Evolutionary conservation across 1,140 invertebrate genomes (phyloP).

Genomic region (Zaprionus ghesquierei): DNA sequence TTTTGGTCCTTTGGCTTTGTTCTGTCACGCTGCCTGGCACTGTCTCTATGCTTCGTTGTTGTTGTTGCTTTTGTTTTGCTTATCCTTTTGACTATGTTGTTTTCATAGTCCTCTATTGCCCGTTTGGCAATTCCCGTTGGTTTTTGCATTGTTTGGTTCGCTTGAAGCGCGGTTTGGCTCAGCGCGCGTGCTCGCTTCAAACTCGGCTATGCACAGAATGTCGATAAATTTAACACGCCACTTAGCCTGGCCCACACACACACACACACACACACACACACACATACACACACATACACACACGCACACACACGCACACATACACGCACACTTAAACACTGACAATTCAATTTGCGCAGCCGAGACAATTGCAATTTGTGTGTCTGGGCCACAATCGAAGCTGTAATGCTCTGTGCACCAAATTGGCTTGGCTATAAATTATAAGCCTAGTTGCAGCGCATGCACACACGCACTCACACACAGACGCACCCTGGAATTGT

Average conservation of each 20-base stretch:
- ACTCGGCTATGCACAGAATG: constrained; percentile 31
- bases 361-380: constrained; percentile 54
- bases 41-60: constrained; percentile 30
- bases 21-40: neutral
- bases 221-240: constrained; percentile 56
- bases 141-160: constrained; percentile 52
- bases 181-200: constrained; percentile 27
- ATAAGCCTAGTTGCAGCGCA: constrained; percentile 28
- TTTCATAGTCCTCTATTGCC: constrained; percentile 58
- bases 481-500: constrained; percentile 46
- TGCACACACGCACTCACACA: neutral
- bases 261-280: neutral
- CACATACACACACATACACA: neutral
- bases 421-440: constrained; percentile 66
- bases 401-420: constrained; percentile 44
- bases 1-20: constrained; percentile 49
- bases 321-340: neutral
- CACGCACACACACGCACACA: neutral
- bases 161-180: constrained; percentile 48
- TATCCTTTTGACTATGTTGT: constrained; percentile 69
- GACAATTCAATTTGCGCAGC: constrained; percentile 65
- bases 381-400: constrained; percentile 3
- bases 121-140: constrained; percentile 2
- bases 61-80: constrained; percentile 68
- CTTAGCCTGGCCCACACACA: constrained; percentile 12